Percentiles rank a stretch among this genome's conserved stretches.
These are phyloP conservation scores for Vombatus ursinus DNA, from an alignment of 2,113 vertebrate genomes.

Conservation along the genomic window DNA sequence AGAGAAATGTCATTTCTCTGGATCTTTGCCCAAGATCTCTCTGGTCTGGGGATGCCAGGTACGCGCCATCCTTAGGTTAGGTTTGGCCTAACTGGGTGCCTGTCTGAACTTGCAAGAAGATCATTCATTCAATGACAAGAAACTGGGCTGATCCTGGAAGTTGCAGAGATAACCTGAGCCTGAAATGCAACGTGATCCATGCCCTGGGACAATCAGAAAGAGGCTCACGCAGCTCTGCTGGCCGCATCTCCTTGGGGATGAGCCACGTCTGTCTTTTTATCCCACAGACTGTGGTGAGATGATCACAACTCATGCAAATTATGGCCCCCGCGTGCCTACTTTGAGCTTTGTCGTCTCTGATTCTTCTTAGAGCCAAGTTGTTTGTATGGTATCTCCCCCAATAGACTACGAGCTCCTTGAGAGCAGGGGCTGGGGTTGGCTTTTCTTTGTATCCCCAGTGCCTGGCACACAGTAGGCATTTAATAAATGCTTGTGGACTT, in stretches of 20 bases:
- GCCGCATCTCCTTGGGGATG: not conserved
- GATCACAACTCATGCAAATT: not conserved
- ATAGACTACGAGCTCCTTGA: not conserved
- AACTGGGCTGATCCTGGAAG: not conserved
- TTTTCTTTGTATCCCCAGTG: not conserved
- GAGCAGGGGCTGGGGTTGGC: not conserved
- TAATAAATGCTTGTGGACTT: not conserved
- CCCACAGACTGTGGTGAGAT: not conserved
- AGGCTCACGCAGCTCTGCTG: not conserved
- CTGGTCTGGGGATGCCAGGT: too few species aligned
- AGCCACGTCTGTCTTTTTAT: not conserved
- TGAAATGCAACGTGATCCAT: not conserved
- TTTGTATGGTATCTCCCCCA: not conserved
- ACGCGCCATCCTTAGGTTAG: not conserved
- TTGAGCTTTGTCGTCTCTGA: not conserved
- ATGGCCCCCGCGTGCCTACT: rapidly evolving
- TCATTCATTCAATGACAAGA: not conserved
- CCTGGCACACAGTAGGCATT: not conserved
- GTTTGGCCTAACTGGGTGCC: not conserved
- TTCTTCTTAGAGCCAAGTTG: not conserved
- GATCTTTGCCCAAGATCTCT: too few species aligned
- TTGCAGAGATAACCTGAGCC: not conserved
- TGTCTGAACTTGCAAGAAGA: not conserved
- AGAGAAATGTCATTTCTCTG: not conserved
- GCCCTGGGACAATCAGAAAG: not conserved